A percentile compares a stretch with the other conserved stretches of the same genome.
phyloP scores from a whole-genome alignment of 30 jellyfish, hydroid and myxozoan species.

The Pseudorhiza aurosa region DNA sequence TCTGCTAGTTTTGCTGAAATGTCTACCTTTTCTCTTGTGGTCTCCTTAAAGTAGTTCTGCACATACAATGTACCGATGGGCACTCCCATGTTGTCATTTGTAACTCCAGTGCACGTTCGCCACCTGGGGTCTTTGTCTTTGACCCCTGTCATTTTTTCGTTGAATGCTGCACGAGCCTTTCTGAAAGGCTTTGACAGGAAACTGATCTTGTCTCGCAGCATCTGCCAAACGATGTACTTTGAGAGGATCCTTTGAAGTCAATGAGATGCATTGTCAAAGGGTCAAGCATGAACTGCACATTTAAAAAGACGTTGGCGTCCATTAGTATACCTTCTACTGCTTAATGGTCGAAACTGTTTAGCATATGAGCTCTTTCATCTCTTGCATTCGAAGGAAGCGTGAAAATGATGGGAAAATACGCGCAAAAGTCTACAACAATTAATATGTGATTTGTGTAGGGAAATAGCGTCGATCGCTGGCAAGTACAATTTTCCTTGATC shows the following conservation, averaged over 20 bases:
- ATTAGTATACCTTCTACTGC: no score
- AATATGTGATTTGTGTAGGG: no score
- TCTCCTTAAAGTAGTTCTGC: constrained; percentile 75
- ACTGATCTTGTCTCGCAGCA: constrained; percentile 91
- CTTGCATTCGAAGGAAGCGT: no score
- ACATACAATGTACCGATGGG: constrained; percentile 96
- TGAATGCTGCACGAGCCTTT: constrained; percentile 92
- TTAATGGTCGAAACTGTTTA: no score
- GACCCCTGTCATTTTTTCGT: constrained; percentile 94
- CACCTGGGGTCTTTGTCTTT: constrained; percentile 96
- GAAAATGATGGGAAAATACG: no score
- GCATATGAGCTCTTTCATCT: no score
- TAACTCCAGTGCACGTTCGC: constrained; percentile 93
- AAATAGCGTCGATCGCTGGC: no score
- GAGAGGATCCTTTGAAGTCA: constrained; percentile 63
- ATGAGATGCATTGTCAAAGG: no score
- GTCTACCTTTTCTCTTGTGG: constrained; percentile 84
- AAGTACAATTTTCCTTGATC: no score
- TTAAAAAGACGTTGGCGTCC: no score
- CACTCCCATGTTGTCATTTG: constrained; percentile 98
- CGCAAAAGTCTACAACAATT: no score
- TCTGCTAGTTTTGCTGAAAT: no score
- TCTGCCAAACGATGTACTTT: constrained; percentile 92
- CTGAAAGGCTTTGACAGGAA: constrained; percentile 85
- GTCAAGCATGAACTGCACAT: not conserved